Conservation (phyloP, 1,140 invertebrate species). For the Drosophila tani region DNA sequence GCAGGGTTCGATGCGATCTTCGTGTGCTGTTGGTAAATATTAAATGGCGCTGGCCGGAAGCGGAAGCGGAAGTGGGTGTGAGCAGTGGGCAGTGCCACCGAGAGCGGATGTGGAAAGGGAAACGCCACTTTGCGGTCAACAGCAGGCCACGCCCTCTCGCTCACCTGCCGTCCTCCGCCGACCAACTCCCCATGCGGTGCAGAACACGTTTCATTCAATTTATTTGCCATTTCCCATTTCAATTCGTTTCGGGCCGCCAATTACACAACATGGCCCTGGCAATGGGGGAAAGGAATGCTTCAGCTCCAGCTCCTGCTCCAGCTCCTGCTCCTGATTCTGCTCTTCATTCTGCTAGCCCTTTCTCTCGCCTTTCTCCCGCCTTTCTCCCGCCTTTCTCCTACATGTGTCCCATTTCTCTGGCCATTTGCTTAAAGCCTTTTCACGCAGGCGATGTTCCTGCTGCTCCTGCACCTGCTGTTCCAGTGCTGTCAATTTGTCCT, state of each 20-base stretch:
- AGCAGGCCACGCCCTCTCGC: slow-evolving; percentile 41
- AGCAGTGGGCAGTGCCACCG: slow-evolving; percentile 1
- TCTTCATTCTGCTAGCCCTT: no score
- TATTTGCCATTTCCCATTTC: slow-evolving; percentile 80
- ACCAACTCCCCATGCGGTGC: slow-evolving; percentile 18
- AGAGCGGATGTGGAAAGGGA: slow-evolving; percentile 63
- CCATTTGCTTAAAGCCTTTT: slow-evolving; percentile 49
- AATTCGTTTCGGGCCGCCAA: slow-evolving; percentile 79
- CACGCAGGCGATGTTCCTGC: slow-evolving; percentile 2
- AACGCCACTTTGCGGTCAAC: slow-evolving; percentile 75
- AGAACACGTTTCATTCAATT: slow-evolving; percentile 78
- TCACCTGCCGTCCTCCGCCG: slow-evolving; percentile 18
- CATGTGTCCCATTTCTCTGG: slow-evolving; percentile 30
- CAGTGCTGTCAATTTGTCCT: background rate
- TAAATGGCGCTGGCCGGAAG: slow-evolving; percentile 23
- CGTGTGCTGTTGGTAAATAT: slow-evolving; percentile 28
- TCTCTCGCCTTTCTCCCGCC: background rate
- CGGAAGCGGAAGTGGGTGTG: slow-evolving; percentile 7
- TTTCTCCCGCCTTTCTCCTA: background rate
- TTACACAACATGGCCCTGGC: slow-evolving; percentile 66
- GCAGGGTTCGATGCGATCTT: slow-evolving; percentile 6
- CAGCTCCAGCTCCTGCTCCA: slow-evolving; percentile 7
- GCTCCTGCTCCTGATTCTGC: background rate
- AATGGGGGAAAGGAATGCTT: slow-evolving; percentile 26
- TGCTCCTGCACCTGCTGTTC: background rate